Evolutionary conservation across 2,113 vertebrate species (phyloP).

Genomic region (Scophthalmus maximus): DNA sequence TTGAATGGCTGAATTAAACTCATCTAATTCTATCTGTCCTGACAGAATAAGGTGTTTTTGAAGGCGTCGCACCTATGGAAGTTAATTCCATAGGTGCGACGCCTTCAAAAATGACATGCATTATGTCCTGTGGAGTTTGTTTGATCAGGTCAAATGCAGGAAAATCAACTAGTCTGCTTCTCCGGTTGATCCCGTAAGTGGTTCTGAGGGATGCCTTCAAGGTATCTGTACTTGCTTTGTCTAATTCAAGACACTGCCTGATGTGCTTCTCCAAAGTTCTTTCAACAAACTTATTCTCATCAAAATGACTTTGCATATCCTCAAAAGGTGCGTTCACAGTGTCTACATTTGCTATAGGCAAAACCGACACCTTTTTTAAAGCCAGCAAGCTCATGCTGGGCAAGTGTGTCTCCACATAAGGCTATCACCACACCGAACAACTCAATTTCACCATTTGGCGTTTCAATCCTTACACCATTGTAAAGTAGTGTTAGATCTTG

Average conservation of each 20-base stretch:
- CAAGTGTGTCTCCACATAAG: neutral
- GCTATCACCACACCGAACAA: neutral
- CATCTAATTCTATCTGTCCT: conserved; percentile 6
- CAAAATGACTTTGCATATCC: neutral
- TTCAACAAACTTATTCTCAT: neutral
- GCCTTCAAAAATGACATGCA: conserved; percentile 13
- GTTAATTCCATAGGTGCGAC: conserved; percentile 14
- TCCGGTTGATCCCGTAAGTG: conserved; percentile 6
- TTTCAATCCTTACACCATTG: neutral
- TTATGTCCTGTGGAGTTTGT: conserved; percentile 11
- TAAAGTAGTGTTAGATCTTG: neutral
- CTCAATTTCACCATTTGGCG: neutral
- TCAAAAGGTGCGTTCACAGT: neutral
- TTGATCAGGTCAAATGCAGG: conserved; percentile 18
- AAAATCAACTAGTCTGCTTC: conserved; percentile 2
- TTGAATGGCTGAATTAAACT: neutral
- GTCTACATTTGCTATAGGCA: neutral
- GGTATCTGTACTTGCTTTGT: neutral
- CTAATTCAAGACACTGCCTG: conserved; percentile 8
- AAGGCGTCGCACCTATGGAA: too few species aligned
- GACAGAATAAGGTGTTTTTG: neutral
- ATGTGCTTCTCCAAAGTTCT: conserved; percentile 1
- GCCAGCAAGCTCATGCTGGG: neutral
- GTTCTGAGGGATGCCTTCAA: conserved; percentile 6
- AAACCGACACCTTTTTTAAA: neutral